These are phyloP conservation scores for Caenorhabditis zanzibari DNA, from an alignment of 2,888 invertebrate genomes.

Conservation along the genomic window DNA sequence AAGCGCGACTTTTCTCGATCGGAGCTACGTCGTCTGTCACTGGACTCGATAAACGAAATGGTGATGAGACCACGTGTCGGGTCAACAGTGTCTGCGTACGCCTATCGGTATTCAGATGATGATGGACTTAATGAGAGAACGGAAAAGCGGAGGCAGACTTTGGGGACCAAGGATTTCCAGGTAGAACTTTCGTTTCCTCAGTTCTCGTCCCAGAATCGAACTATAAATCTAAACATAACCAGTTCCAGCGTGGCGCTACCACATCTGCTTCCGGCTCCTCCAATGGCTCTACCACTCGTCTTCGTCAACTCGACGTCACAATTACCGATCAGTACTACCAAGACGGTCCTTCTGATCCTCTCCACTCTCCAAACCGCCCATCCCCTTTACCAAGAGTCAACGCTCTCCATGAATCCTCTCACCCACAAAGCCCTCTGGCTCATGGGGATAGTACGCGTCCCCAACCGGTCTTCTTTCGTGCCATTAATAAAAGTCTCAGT, in stretches of 20 bases:
- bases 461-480: conserved; percentile 53
- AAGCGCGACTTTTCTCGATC: conserved; percentile 7
- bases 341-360: conserved; percentile 45
- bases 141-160: conserved; percentile 39
- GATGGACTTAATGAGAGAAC: conserved; percentile 21
- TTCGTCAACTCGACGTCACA: conserved; percentile 54
- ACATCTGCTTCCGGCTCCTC: conserved; percentile 38
- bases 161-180: conserved; percentile 39
- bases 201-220: background rate
- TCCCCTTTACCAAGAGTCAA: conserved; percentile 37
- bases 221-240: background rate
- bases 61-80: conserved; percentile 43
- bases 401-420: conserved; percentile 39
- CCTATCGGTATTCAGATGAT: conserved; percentile 30
- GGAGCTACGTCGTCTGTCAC: conserved; percentile 19
- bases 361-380: conserved; percentile 34
- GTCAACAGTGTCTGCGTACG: conserved; percentile 36
- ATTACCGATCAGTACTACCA: conserved; percentile 56
- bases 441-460: conserved; percentile 9
- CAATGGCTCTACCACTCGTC: conserved; percentile 44
- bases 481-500: conserved; percentile 36
- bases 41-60: conserved; percentile 25
- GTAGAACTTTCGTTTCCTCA: too few relatives aligned
- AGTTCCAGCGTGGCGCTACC: conserved; percentile 32
- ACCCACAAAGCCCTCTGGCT: conserved; percentile 44